Evolutionary conservation across 2,888 invertebrate species (phyloP).

Genomic region (Eilema sororculum): DNA sequence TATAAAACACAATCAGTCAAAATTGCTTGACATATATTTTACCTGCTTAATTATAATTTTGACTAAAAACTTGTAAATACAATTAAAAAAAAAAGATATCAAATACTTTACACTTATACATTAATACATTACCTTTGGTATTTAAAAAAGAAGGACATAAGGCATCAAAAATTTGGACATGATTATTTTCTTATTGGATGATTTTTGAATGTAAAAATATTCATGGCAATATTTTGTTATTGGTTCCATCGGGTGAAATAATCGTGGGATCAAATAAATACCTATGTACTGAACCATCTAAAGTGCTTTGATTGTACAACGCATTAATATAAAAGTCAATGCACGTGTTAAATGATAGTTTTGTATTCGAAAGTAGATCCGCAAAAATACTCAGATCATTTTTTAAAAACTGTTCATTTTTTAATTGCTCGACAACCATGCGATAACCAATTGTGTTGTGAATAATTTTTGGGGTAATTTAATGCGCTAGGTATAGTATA

Average conservation of each 20-base stretch:
- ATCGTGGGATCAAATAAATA: not conserved
- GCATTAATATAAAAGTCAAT: not conserved
- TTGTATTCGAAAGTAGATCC: not conserved
- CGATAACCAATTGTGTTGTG: not conserved
- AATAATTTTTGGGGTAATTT: slow-evolving; percentile 1
- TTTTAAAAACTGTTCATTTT: not conserved
- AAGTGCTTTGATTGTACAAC: not conserved
- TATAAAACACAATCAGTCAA: no score
- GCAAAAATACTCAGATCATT: not conserved
- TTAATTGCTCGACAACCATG: slow-evolving; percentile 2
- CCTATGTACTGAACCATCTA: no score
- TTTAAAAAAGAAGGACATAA: not conserved
- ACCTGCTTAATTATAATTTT: no score
- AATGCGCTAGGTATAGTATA: slow-evolving; percentile 4
- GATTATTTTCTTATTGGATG: no score
- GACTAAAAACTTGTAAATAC: no score
- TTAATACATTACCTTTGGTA: no score
- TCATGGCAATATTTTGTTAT: no score
- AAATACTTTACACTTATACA: no score
- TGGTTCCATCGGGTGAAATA: no score
- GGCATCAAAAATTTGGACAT: not conserved
- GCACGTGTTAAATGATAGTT: not conserved
- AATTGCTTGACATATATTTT: no score
- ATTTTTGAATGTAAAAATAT: no score
- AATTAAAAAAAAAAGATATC: no score